phyloP scores from a whole-genome alignment of 2,113 vertebrate genomes.

The Pachycephala philippinensis region DNA sequence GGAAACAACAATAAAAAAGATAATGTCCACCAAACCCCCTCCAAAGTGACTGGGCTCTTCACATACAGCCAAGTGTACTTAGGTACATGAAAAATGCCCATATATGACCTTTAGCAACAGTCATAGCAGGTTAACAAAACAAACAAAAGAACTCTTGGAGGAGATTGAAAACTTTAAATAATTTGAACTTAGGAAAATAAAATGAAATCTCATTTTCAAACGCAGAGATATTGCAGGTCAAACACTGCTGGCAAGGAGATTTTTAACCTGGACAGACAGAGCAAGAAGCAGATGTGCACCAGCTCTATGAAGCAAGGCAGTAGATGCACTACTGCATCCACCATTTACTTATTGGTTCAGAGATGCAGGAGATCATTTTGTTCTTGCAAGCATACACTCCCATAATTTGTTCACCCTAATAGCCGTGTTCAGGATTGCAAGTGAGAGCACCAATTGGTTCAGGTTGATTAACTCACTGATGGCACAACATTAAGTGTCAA shows the following conservation, averaged over 20 bases:
- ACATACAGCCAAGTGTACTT: background rate
- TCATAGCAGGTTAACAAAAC: background rate
- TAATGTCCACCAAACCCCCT: conserved; percentile 23
- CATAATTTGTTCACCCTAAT: background rate
- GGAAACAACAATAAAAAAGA: conserved; percentile 45
- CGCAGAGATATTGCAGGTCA: background rate
- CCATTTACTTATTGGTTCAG: background rate
- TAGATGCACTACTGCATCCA: background rate
- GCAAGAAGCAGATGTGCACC: background rate
- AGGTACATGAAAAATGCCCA: background rate
- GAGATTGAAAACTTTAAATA: background rate
- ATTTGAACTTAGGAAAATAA: background rate
- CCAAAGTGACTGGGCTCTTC: conserved; percentile 22
- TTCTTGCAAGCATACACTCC: background rate
- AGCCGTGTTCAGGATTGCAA: background rate
- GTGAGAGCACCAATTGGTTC: background rate
- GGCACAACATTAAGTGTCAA: background rate
- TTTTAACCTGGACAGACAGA: conserved; percentile 25
- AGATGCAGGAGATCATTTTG: background rate
- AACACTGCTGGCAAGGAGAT: background rate
- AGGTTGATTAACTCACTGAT: background rate
- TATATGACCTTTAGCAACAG: background rate
- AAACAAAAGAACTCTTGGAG: background rate
- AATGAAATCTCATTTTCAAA: conserved; percentile 10
- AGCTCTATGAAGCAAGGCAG: background rate